Base-by-base conservation (phyloP, 2,113 vertebrate species). In the Apus apus region DNA sequence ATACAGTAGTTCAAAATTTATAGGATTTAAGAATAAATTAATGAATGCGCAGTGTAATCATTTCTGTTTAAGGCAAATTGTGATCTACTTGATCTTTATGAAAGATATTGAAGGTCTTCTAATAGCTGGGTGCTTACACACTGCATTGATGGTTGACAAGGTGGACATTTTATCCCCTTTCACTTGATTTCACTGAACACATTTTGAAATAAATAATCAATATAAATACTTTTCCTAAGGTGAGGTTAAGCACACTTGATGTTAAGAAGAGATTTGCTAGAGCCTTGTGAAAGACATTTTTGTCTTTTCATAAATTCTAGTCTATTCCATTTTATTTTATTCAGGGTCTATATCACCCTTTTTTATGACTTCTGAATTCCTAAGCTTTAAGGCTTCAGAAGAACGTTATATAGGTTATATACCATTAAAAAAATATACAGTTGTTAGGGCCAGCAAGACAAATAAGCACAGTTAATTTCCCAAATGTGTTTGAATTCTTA, bases 51-150 rank as follows among this genome's bases (percentile, higher is more conserved):
- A 67, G 51, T 72, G 70, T 87, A 92, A 96, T 96, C 96, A 96
- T 93, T 96, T 97, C 94, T 91, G 86, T 91, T 96, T 94, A 87
- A 95, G 81, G 73, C 89, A 97, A 90, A 93, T 80, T 84, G 77
- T 89, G 82, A 87, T 93, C 94, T 92, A 50, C 73, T 93, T 97
- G 86, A 94, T 96, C 87, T 95, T 90, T 91, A 82, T 87, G 67
- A 96, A 95, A 94, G 82, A 62, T 84, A 89, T 20, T 89, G 40
- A 67, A 73, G 50, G 91, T 88, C 73, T 79, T 70, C 86, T 90
- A 96, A 96, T 96, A 95, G 83, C 85, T 85, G 53, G 50, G 48
- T 77, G 70, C 90, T 96, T 89, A 65, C 36, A 51, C 61, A 21
- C 45, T 43, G 29, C 61, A 62, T 3, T 79, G 80, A 77, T 81